These are phyloP conservation scores for Protula sp. DNA, from an alignment of 2,888 invertebrate species.

Conservation along the genomic window DNA sequence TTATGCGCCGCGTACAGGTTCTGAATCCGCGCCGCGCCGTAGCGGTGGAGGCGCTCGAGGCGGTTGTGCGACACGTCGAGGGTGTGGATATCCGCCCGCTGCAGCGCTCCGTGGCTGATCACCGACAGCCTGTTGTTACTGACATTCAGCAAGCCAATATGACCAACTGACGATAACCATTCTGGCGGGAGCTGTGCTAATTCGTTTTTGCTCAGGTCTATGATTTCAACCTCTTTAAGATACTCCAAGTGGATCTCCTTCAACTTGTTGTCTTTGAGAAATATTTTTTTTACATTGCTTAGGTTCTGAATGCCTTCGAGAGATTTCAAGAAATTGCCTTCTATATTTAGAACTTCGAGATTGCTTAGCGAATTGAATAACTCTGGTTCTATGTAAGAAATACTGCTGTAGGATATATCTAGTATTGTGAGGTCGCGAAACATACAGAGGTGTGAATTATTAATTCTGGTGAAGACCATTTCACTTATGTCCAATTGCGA, in stretches of 20 bases:
- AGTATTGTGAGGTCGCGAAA: constrained; percentile 15
- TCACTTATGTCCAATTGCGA: constrained; percentile 20
- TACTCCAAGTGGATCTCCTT: constrained; percentile 7
- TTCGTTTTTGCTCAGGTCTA: constrained; percentile 23
- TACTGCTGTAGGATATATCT: constrained; percentile 16
- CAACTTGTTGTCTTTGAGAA: constrained; percentile 16
- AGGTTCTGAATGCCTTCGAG: constrained; percentile 9
- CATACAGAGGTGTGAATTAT: constrained; percentile 10
- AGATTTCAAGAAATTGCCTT: constrained; percentile 10
- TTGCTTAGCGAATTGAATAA: constrained; percentile 12
- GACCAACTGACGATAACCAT: constrained; percentile 15
- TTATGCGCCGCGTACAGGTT: constrained; percentile 18
- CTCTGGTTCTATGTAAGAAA: constrained; percentile 14
- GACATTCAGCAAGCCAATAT: constrained; percentile 19
- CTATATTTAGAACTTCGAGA: constrained; percentile 14
- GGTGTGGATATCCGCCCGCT: constrained; percentile 10
- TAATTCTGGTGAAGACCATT: constrained; percentile 17
- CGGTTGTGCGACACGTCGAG: constrained; percentile 23
- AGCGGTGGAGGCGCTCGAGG: constrained; percentile 9
- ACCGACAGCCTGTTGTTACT: constrained; percentile 16
- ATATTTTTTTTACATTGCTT: constrained; percentile 13
- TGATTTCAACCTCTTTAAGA: constrained; percentile 13
- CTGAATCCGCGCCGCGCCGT: constrained; percentile 11
- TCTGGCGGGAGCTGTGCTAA: constrained; percentile 9
- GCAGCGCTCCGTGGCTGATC: constrained; percentile 12